Evolutionary conservation across 2,797 vertebrate genomes (phyloP).

Genomic region (Sorex maritimensis): DNA sequence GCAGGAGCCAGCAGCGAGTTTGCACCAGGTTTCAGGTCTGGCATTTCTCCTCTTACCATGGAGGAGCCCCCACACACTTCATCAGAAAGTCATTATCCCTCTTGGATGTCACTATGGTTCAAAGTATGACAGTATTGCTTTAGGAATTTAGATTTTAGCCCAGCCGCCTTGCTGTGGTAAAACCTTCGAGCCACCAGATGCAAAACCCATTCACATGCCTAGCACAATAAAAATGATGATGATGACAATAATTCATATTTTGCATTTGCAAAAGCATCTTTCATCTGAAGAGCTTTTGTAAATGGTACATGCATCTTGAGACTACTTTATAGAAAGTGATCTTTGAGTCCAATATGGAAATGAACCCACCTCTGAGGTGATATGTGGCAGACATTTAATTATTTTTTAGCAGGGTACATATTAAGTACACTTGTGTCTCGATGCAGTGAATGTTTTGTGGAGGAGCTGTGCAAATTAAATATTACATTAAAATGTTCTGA

Average conservation of each 20-base stretch:
- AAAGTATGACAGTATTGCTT: constrained; percentile 86
- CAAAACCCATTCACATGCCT: constrained; percentile 82
- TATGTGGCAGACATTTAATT: constrained; percentile 83
- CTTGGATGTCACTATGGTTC: constrained; percentile 85
- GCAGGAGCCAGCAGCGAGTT: constrained; percentile 84
- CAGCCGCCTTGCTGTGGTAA: constrained; percentile 83
- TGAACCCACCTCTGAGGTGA: constrained; percentile 81
- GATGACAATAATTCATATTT: constrained; percentile 85
- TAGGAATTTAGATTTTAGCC: constrained; percentile 88
- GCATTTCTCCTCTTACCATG: constrained; percentile 80
- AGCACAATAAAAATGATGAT: constrained; percentile 82
- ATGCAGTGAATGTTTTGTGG: constrained; percentile 45
- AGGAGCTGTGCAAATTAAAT: constrained; percentile 47
- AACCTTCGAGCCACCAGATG: constrained; percentile 85
- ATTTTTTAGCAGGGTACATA: constrained; percentile 54
- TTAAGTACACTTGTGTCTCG: constrained; percentile 54
- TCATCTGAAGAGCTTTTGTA: constrained; percentile 81
- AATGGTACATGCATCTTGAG: constrained; percentile 78
- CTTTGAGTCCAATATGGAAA: constrained; percentile 85
- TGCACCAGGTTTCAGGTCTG: constrained; percentile 83
- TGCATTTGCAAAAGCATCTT: constrained; percentile 83
- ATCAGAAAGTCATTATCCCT: constrained; percentile 88
- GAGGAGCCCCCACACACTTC: constrained; percentile 82
- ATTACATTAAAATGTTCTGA: constrained; percentile 53
- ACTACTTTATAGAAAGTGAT: constrained; percentile 82